Base-by-base conservation (phyloP, 2,797 vertebrate species). In the Oreochromis grahami region DNA sequence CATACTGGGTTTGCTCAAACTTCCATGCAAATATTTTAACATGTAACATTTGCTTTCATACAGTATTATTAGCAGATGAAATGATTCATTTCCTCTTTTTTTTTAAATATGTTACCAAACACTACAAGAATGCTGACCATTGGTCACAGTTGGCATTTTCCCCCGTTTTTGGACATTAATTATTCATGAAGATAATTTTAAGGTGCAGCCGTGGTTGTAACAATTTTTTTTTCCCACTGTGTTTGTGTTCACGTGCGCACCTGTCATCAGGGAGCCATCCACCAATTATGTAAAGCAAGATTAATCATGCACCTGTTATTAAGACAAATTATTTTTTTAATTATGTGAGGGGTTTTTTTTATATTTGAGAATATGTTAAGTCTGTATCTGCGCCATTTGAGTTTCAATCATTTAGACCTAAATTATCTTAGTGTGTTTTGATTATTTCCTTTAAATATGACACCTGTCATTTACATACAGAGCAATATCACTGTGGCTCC, bases 301-400 rank as follows among this genome's bases (percentile, higher is more conserved):
- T 29, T n/a, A 41, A 38, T 77, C 1, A 12, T 17, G 17, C 34
- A 38, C 32, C 15, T 14, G 10, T 21, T 21, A 38, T 5, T 34
- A 38, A 76, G 10, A 51, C 70, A 81, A 58, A 76, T 38, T 13
- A n/a, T 50, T n/a, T 56, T 60, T 41, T n/a, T 51, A 63, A 82
- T 38, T 56, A 14, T 8, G 58, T n/a, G 19, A 65, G 29, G 24
- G 2, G 0, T 13, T 24, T 19, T 48, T 24, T 1, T 0, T 3
- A 41, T 21, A 41, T 68, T 41, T 41, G 3, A 68, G 36, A 68
- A 15, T 2, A 3, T 68, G n/a, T 14, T 68, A n/a, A 2, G 2
- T 24, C 63, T 65, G 34, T 65, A 65, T 41, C 5, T 2, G 2
- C 0, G n/a, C n/a, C 13, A 43, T 43, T 68, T 68, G 63, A 24